Base-by-base conservation (phyloP, 2,888 invertebrate genomes). In the Caenorhabditis becei region DNA sequence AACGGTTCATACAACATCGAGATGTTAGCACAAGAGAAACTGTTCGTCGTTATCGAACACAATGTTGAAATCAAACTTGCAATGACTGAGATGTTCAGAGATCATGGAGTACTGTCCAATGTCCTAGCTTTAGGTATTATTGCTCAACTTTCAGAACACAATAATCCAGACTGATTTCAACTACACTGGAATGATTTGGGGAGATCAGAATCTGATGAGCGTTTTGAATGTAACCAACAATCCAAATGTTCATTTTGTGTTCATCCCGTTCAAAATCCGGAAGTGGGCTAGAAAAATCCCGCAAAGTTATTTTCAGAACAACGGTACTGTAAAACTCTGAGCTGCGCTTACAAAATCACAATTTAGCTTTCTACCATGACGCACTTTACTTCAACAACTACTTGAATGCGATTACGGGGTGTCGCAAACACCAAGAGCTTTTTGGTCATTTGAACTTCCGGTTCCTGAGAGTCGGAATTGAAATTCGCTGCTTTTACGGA, bases 151-250 rank as follows among this genome's bases (percentile, higher is more conserved):
- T 24, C 8, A 70, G 70, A 49, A 70, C 47, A 51, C 18, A 0
- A 23, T 70, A n/a, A n/a, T 70, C 4, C 24, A 23, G 2, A 70
- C 70, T 18, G 70, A 70, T 20, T n/a, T 51, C 1, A 51, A 61
- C 41, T 70, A 37, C 26, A 70, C 70, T 18, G 70, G 59, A 24
- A 51, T 70, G 59, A 24, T 51, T 10, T 70, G 70, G 70, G 37
- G 37, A 24, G 28, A 41, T 1, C 4, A 51, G 23, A 51, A 14
- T n/a, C 14, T 59, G 1, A 61, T 24, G 16, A 23, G 41, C 8
- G 32, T 61, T 16, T 16, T 70, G 8, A 41, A 51, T 8, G 4
- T 51, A 0, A 26, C 24, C n/a, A 11, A 24, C 0, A 10, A 23
- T 5, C 20, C 26, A 18, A 18, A 10, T 3, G 24, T 70, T 41